Conservation (phyloP, 2,113 vertebrate species). For the Plecotus auritus region DNA sequence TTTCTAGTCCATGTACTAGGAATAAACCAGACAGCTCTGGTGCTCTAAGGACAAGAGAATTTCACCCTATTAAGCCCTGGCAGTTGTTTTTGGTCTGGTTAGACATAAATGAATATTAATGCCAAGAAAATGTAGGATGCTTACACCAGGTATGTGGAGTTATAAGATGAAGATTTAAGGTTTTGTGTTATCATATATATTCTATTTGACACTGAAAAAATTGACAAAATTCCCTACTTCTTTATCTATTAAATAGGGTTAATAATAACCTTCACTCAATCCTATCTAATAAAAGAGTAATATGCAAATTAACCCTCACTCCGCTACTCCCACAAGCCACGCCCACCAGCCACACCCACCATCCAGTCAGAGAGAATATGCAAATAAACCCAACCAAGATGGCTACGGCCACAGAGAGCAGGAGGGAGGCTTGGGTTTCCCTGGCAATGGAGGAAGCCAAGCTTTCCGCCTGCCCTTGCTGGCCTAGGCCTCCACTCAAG, state of each 20-base stretch:
- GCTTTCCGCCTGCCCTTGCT: no score
- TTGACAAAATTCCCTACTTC: background rate
- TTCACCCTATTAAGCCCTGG: slow-evolving; percentile 63
- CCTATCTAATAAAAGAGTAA: no score
- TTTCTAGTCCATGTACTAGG: background rate
- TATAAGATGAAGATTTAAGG: background rate
- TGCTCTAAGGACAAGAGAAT: slow-evolving; percentile 49
- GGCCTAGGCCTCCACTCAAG: no score
- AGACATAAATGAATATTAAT: slow-evolving; percentile 61
- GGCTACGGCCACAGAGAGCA: no score
- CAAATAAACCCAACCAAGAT: no score
- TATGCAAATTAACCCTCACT: no score
- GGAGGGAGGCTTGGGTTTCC: no score
- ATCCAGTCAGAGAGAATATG: no score
- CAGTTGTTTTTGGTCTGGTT: slow-evolving; percentile 68
- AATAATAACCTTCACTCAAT: background rate
- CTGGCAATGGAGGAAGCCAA: no score
- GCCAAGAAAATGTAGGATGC: slow-evolving; percentile 42
- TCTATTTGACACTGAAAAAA: background rate
- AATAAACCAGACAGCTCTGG: slow-evolving; percentile 64
- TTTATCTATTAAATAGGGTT: background rate
- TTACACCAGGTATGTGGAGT: background rate
- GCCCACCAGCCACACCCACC: no score
- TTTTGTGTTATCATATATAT: background rate
- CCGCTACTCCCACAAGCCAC: no score